A percentile compares a stretch with the other conserved stretches of the same genome.
Evolutionary conservation across 2,888 invertebrate genomes (phyloP).

Genomic region (Carpatolechia fugitivella): DNA sequence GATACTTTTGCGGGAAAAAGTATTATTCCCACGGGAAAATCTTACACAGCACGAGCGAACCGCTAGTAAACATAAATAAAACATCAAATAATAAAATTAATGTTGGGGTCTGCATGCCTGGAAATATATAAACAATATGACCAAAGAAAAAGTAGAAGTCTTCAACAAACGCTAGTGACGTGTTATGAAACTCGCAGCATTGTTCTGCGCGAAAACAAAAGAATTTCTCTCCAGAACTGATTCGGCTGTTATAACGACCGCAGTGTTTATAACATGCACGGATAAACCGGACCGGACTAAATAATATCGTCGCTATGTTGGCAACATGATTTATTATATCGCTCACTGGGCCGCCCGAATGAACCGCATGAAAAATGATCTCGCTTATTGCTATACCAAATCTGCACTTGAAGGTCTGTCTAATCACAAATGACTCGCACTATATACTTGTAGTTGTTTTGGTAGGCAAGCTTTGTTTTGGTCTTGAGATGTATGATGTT

Average conservation of each 20-base stretch:
- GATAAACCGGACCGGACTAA: slow-evolving; percentile 70
- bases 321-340: slow-evolving; percentile 77
- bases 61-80: no score
- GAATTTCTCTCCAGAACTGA: not conserved
- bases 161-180: no score
- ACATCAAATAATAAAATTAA: no score
- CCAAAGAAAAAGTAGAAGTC: no score
- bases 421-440: slow-evolving; percentile 76
- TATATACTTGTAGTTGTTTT: slow-evolving; percentile 40
- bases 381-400: slow-evolving; percentile 73
- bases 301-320: slow-evolving; percentile 74
- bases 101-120: no score
- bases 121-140: no score
- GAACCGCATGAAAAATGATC: slow-evolving; percentile 79
- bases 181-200: no score
- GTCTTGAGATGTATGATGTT: no score
- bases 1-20: no score
- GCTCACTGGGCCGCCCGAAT: slow-evolving; percentile 75
- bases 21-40: no score
- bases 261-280: slow-evolving; percentile 61
- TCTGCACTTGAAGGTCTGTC: slow-evolving; percentile 78
- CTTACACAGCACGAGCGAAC: no score
- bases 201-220: not conserved
- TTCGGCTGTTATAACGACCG: slow-evolving; percentile 16
- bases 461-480: no score